These are phyloP conservation scores for Cantharis nigra DNA, from an alignment of 2,888 invertebrate species.

Conservation along the genomic window DNA sequence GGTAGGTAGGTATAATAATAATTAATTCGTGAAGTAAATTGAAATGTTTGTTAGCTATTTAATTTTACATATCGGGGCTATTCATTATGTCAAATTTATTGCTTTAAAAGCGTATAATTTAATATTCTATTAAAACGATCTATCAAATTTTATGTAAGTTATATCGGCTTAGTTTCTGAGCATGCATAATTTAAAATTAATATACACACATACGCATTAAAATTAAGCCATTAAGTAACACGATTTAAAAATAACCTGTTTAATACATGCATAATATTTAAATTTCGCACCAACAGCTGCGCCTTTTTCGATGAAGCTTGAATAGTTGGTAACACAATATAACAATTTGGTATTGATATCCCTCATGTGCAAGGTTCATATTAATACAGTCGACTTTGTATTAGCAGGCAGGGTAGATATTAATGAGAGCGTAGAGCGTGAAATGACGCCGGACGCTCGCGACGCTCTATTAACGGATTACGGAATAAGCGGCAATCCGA, in stretches of 20 bases:
- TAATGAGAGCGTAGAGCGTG: slow-evolving; percentile 53
- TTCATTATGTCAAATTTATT: neutral
- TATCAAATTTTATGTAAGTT: slow-evolving; percentile 20
- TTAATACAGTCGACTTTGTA: slow-evolving; percentile 25
- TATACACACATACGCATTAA: slow-evolving; percentile 32
- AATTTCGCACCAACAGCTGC: slow-evolving; percentile 45
- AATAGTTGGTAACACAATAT: slow-evolving; percentile 15
- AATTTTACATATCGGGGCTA: neutral
- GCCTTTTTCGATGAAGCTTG: slow-evolving; percentile 15
- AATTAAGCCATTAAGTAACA: slow-evolving; percentile 37
- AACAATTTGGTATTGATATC: slow-evolving; percentile 20
- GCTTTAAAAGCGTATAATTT: neutral
- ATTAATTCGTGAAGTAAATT: neutral
- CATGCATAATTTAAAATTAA: slow-evolving; percentile 38
- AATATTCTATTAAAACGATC: slow-evolving; percentile 8
- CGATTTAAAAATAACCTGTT: slow-evolving; percentile 43
- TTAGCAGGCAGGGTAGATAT: slow-evolving; percentile 40
- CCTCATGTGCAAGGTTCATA: slow-evolving; percentile 25
- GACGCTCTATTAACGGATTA: slow-evolving; percentile 51
- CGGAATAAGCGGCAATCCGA: slow-evolving; percentile 51
- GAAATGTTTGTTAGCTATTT: neutral
- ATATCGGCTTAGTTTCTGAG: slow-evolving; percentile 21
- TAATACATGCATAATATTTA: slow-evolving; percentile 42
- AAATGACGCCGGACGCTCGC: slow-evolving; percentile 52
- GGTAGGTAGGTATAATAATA: neutral